Percentiles rank a stretch among this genome's conserved stretches.
These are phyloP conservation scores for Nansenia antarctica DNA, from an alignment of 2,113 vertebrate species.

Conservation along the genomic window DNA sequence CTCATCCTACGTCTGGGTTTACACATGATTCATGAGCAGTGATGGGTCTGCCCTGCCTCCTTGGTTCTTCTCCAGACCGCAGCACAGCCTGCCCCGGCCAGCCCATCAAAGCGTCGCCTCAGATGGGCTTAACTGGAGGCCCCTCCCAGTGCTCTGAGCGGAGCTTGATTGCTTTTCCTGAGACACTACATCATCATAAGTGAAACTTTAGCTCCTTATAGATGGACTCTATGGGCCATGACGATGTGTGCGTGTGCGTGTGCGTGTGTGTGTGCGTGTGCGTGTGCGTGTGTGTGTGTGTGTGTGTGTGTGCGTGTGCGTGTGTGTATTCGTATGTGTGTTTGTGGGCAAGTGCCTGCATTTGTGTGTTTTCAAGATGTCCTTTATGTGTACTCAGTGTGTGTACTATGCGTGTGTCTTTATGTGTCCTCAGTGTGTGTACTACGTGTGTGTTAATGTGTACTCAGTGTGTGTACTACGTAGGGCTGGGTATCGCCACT, in stretches of 20 bases:
- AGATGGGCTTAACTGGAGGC: constrained; percentile 31
- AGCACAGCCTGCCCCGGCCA: constrained; percentile 22
- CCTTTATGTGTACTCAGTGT: too few relatives aligned
- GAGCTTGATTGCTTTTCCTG: constrained; percentile 65
- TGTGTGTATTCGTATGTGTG: background rate
- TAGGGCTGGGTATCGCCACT: too few relatives aligned
- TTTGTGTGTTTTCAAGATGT: too few relatives aligned
- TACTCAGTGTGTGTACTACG: too few relatives aligned
- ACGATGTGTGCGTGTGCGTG: constrained; percentile 2
- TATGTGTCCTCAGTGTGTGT: too few relatives aligned
- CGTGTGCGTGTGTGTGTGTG: background rate
- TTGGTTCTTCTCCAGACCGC: constrained; percentile 34
- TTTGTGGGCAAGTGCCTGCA: background rate
- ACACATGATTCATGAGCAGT: constrained; percentile 13
- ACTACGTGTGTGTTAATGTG: too few relatives aligned
- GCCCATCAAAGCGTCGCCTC: constrained; percentile 37
- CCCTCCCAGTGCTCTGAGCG: background rate
- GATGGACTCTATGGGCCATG: constrained; percentile 32
- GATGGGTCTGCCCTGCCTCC: background rate
- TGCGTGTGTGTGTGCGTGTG: background rate
- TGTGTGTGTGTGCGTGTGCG: background rate
- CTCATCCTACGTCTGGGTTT: constrained; percentile 26
- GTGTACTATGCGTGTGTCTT: too few relatives aligned
- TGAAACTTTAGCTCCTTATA: constrained; percentile 49
- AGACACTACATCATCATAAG: constrained; percentile 44